Evolutionary conservation across 2,888 invertebrate species (phyloP).

Genomic region (Drosophila percnosoma): DNA sequence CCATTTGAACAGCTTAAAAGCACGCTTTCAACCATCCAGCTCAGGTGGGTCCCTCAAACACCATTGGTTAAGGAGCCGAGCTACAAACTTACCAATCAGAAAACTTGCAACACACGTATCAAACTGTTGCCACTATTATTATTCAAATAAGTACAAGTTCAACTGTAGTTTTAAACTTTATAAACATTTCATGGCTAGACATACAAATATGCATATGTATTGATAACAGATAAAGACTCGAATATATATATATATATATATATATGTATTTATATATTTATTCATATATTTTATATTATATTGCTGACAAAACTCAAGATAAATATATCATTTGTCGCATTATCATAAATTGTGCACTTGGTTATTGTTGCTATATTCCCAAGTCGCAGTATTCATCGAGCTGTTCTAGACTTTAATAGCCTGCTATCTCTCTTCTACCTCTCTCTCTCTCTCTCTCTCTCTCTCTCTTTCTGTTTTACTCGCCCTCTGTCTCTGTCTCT

Average conservation of each 20-base stretch:
- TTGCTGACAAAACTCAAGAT: conserved; percentile 8
- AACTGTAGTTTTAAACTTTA: neutral
- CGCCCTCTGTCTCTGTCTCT: neutral
- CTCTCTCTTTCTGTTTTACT: neutral
- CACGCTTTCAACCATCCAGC: conserved; percentile 74
- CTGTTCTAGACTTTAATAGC: neutral
- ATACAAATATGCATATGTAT: neutral
- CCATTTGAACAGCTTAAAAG: conserved; percentile 77
- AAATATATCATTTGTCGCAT: conserved; percentile 4
- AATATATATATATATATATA: neutral
- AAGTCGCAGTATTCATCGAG: conserved; percentile 5
- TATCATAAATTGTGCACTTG: conserved; percentile 5
- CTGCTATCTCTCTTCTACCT: neutral
- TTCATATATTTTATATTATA: neutral
- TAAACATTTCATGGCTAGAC: neutral
- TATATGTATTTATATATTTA: neutral
- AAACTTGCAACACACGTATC: neutral
- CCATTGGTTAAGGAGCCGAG: neutral
- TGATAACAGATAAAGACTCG: neutral
- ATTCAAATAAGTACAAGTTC: neutral
- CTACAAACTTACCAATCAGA: neutral
- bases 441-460: neutral
- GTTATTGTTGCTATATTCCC: neutral
- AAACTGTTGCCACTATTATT: neutral
- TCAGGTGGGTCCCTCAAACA: conserved; percentile 69